Evolutionary conservation across 2,113 vertebrate species (phyloP), one percentile per base, ranked within the genome.

Genomic region (Dromaius novaehollandiae): DNA sequence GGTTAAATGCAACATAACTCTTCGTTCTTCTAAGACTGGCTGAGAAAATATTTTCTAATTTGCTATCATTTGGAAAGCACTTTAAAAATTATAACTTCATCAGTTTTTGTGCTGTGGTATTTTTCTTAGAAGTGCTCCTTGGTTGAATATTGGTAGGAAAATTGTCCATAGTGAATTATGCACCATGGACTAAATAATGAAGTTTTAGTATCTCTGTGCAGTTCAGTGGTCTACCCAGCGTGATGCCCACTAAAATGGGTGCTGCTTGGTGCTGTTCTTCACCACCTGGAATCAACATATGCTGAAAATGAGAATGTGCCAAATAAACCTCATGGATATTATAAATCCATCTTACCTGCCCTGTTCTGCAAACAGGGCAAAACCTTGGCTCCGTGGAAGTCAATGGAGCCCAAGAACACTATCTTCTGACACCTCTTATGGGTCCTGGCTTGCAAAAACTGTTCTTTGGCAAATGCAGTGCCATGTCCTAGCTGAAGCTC

Each of bases 151-250:
- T 28, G 26, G 26, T 15, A 60, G 48, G 19, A 53, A 30, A 63
- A 55, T 86, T 60, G 79, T 85, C 30, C 48, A 30, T 36, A 32
- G 20, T 42, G 34, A 70, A 58, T 84, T 81, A 60, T 17, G 11
- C 6, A 2, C 10, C 44, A 21, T 40, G 26, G 46, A 44, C 40
- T 63, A 60, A 79, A 77, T 13, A 36, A 22, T 0, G 0, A 70
- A 16, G 38, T 26, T 56, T 46, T 85, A 40, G 64, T 56, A 18
- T 56, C 22, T 44, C 42, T 50, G 14, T 61, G 65, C 1, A 1
- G 25, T 9, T 82, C 55, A 38, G 44, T 46, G 64, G 3, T 15
- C n/a, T 53, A 6, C 30, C 58, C 36, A 13, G 9, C 22, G 9
- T 73, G 38, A 53, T 53, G 82, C 26, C 36, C 48, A 14, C 71